Percentiles rank a stretch among this genome's conserved stretches.
Conservation (phyloP, 2,113 vertebrate genomes). For the Hemichromis elongatus region DNA sequence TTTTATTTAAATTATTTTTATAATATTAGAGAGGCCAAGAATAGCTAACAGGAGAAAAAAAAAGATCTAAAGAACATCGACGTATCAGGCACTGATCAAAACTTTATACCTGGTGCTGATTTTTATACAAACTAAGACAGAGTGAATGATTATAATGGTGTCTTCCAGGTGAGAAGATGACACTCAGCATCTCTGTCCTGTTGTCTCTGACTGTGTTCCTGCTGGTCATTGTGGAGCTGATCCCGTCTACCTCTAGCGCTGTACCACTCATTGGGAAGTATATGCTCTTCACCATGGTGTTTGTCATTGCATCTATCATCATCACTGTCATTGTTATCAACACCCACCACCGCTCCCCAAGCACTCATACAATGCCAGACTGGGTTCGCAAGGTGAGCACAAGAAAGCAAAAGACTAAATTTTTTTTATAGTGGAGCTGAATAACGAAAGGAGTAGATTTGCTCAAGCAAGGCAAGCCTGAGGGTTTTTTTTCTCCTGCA, state of each 20-base stretch:
- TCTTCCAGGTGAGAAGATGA: slow-evolving; percentile 95
- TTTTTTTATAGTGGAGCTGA: slow-evolving; percentile 33
- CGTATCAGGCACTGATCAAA: not conserved
- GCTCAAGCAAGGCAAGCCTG: not conserved
- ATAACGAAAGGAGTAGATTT: not conserved
- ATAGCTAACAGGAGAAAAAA: not conserved
- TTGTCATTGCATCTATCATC: slow-evolving; percentile 94
- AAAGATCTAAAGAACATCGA: not conserved
- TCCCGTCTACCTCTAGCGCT: slow-evolving; percentile 93
- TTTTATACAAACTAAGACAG: not conserved
- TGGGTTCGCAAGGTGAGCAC: slow-evolving; percentile 91
- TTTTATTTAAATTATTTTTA: not conserved
- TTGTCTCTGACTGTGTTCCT: slow-evolving; percentile 95
- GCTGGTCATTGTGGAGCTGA: slow-evolving; percentile 95
- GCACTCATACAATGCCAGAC: slow-evolving; percentile 90
- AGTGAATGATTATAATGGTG: not conserved
- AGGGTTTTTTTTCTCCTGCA: not conserved
- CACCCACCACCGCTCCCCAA: slow-evolving; percentile 94
- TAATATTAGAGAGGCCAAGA: not conserved
- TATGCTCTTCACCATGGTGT: slow-evolving; percentile 98
- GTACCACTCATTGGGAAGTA: slow-evolving; percentile 97
- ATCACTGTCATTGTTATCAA: slow-evolving; percentile 98
- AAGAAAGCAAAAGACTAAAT: slow-evolving; percentile 75
- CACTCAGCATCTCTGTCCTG: slow-evolving; percentile 92
- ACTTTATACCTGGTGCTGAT: not conserved